A percentile compares a stretch with the other conserved stretches of the same genome.
Evolutionary conservation across 2,888 invertebrate genomes (phyloP).

Genomic region (Fabriciana adippe): DNA sequence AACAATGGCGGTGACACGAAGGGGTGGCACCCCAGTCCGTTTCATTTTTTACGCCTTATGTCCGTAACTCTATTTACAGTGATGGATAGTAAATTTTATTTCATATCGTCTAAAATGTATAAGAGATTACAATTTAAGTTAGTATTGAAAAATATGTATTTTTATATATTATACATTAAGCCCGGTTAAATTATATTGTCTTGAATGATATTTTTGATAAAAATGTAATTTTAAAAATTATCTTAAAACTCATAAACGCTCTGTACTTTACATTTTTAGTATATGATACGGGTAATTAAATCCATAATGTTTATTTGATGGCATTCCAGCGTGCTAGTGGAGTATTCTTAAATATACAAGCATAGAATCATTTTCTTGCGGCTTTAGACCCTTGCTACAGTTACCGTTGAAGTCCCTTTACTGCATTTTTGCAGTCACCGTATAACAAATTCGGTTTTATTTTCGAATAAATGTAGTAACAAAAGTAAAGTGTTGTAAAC

Average conservation of each 20-base stretch:
- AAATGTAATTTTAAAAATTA: background rate
- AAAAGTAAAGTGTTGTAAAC: background rate
- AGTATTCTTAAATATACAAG: background rate
- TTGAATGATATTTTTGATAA: too few relatives aligned
- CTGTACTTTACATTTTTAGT: background rate
- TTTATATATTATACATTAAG: too few relatives aligned
- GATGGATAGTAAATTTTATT: background rate
- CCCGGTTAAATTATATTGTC: too few relatives aligned
- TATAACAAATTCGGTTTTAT: conserved; percentile 1
- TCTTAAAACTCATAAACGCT: background rate
- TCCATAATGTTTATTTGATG: conserved; percentile 8
- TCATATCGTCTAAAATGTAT: background rate
- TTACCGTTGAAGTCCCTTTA: conserved; percentile 13
- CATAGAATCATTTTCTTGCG: conserved; percentile 1
- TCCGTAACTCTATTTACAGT: conserved; percentile 5
- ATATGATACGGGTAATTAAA: conserved; percentile 8
- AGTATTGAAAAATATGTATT: too few relatives aligned
- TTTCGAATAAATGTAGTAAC: background rate
- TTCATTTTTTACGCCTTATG: background rate
- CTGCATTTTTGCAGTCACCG: conserved; percentile 3
- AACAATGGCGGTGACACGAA: conserved; percentile 7
- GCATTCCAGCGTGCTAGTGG: background rate
- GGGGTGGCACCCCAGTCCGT: conserved; percentile 9
- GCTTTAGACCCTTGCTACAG: conserved; percentile 9
- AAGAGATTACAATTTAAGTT: too few relatives aligned